Evolutionary conservation across 2,113 vertebrate genomes (phyloP).

Genomic region (Cisticola juncidis): DNA sequence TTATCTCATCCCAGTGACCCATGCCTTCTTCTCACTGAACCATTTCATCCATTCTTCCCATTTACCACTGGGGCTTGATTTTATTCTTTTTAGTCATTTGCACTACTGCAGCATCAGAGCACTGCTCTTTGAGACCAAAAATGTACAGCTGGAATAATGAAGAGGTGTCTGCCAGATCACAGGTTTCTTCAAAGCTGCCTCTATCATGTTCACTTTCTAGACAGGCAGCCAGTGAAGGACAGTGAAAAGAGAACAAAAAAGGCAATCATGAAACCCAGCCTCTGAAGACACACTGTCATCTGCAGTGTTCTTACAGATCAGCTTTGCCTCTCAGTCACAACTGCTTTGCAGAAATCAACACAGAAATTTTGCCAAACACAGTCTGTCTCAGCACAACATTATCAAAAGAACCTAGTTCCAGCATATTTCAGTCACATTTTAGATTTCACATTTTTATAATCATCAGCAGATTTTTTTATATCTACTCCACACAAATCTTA

Average conservation of each 20-base stretch:
- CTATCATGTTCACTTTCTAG: neutral
- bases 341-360: neutral
- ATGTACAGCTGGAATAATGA: neutral
- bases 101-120: neutral
- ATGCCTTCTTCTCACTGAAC: neutral
- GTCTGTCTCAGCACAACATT: neutral
- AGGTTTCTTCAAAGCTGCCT: neutral
- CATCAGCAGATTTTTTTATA: neutral
- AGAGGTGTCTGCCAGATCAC: neutral
- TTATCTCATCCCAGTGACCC: neutral
- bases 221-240: neutral
- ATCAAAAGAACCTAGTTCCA: neutral
- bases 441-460: neutral
- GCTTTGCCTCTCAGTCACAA: neutral
- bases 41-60: neutral
- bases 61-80: neutral
- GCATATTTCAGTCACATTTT: neutral
- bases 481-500: neutral
- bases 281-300: neutral
- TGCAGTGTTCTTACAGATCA: neutral
- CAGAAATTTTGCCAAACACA: neutral
- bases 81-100: neutral
- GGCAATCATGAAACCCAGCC: neutral
- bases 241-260: neutral
- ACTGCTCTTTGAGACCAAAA: neutral